Evolutionary conservation across 2,113 vertebrate species (phyloP).

Genomic region (Sakesphorus luctuosus): DNA sequence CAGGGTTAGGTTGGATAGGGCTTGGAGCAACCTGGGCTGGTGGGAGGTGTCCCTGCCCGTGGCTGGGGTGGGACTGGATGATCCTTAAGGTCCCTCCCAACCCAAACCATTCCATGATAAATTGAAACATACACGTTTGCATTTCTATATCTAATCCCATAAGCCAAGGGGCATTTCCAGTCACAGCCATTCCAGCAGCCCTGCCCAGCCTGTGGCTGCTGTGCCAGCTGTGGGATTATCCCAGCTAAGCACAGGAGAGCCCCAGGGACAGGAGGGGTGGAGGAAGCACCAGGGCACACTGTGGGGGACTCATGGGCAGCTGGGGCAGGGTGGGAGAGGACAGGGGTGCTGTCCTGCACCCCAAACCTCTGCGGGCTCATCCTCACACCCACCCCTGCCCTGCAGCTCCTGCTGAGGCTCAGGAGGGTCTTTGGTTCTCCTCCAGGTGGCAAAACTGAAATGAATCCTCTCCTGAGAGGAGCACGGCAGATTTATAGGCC

Average conservation of each 20-base stretch:
- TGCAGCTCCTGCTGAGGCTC: neutral
- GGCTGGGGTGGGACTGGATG: fast-evolving
- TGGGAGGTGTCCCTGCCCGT: neutral
- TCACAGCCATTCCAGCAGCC: fast-evolving
- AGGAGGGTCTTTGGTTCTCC: neutral
- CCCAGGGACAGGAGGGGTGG: neutral
- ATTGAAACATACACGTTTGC: fast-evolving
- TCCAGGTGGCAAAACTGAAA: neutral
- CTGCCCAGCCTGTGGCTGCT: neutral
- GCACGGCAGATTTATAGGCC: no score
- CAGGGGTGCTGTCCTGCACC: neutral
- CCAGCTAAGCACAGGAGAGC: fast-evolving
- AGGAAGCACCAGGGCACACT: neutral
- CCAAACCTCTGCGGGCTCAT: neutral
- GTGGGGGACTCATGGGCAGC: neutral
- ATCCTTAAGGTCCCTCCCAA: neutral
- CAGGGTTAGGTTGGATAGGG: fast-evolving
- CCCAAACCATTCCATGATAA: fast-evolving
- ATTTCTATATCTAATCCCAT: fast-evolving
- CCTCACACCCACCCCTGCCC: fast-evolving
- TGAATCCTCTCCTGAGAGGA: neutral
- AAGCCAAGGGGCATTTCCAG: neutral
- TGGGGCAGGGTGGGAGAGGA: fast-evolving
- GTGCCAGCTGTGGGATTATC: neutral
- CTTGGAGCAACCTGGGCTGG: fast-evolving